phyloP scores from a whole-genome alignment of 1,140 invertebrate species.

The Acromyrmex heyeri region DNA sequence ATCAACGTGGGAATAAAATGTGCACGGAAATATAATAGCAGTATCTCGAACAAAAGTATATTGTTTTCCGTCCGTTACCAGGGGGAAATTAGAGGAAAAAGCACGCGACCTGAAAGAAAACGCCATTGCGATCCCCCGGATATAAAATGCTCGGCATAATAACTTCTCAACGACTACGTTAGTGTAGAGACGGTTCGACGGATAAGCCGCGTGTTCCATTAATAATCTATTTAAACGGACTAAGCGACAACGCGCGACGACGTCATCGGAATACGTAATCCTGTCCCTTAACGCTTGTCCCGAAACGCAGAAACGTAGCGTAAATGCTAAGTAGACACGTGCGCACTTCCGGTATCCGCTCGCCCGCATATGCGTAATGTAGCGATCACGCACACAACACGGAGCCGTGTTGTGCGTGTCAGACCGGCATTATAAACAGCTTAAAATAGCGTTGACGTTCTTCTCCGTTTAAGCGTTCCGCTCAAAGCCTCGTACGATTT shows the following conservation, averaged over 20 bases:
- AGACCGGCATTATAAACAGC: conserved; percentile 54
- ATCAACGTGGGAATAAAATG: conserved; percentile 51
- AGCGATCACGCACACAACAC: neutral
- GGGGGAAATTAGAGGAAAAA: conserved; percentile 39
- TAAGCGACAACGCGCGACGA: conserved; percentile 23
- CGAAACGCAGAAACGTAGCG: conserved; percentile 39
- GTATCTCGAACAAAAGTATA: conserved; percentile 34
- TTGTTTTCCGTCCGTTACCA: conserved; percentile 47
- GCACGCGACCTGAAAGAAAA: conserved; percentile 15
- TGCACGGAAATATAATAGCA: conserved; percentile 22
- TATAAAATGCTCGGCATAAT: conserved; percentile 35
- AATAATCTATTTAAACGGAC: conserved; percentile 55
- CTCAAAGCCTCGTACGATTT: conserved; percentile 27
- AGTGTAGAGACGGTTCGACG: neutral
- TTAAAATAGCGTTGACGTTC: conserved; percentile 62
- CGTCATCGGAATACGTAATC: conserved; percentile 51
- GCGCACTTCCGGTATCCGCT: conserved; percentile 47
- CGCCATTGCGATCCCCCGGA: conserved; percentile 2
- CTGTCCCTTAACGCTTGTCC: neutral
- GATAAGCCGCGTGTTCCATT: conserved; percentile 16
- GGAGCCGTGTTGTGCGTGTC: conserved; percentile 1
- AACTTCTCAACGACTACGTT: conserved; percentile 24
- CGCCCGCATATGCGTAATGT: conserved; percentile 48
- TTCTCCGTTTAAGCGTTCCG: neutral
- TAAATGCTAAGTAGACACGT: conserved; percentile 47